Conservation (phyloP, 2,888 invertebrate genomes). For the Campopleginae sp. region DNA sequence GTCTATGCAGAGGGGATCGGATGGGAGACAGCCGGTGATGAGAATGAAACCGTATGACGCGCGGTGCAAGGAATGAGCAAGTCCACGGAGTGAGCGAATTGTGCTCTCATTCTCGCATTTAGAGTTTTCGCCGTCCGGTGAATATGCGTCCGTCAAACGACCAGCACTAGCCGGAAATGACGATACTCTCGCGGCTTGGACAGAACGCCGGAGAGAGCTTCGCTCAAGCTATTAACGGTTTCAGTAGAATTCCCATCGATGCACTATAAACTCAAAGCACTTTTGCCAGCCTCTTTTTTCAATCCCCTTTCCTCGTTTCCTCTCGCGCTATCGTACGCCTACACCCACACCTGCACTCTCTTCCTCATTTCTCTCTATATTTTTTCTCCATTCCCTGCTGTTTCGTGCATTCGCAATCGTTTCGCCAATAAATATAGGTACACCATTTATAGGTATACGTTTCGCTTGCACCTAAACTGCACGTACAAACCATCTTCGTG, state of each 20-base stretch:
- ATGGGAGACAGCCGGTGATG: conserved; percentile 23
- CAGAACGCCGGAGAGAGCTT: conserved; percentile 30
- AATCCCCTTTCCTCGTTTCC: conserved; percentile 15
- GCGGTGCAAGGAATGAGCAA: conserved; percentile 42
- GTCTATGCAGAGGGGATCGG: conserved; percentile 29
- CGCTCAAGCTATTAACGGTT: conserved; percentile 60
- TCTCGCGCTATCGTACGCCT: conserved; percentile 18
- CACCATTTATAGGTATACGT: conserved; percentile 7
- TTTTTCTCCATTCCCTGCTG: conserved; percentile 11
- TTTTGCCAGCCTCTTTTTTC: conserved; percentile 32
- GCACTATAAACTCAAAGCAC: conserved; percentile 59
- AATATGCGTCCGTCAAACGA: conserved; percentile 58
- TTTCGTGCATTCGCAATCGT: conserved; percentile 49
- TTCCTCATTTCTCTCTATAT: conserved; percentile 21
- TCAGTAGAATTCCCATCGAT: conserved; percentile 62
- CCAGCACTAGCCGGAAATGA: conserved; percentile 61
- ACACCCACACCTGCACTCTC: conserved; percentile 21
- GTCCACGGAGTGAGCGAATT: conserved; percentile 28
- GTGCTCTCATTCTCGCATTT: conserved; percentile 37
- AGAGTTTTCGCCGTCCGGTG: conserved; percentile 37
- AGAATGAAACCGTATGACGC: conserved; percentile 44
- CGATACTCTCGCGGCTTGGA: conserved; percentile 58
- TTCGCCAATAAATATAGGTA: conserved; percentile 50
- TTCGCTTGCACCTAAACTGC: not conserved
- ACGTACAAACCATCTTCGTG: conserved; percentile 33